Conservation (phyloP, 2,888 invertebrate genomes). For the Germaria angustata region DNA sequence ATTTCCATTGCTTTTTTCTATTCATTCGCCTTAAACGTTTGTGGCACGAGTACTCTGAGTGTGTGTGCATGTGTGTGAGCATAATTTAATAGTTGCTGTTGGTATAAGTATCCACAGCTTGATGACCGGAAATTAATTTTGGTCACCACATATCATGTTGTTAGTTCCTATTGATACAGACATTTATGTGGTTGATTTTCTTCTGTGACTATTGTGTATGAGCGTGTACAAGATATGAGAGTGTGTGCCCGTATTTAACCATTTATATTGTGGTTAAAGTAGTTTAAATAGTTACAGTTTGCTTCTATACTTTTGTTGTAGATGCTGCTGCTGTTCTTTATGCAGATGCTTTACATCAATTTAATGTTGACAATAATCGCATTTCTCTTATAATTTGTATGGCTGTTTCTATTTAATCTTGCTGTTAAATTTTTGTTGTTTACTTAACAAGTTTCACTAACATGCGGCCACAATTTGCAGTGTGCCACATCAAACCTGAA, state of each 20-base stretch:
- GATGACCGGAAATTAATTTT: conserved; percentile 65
- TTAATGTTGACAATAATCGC: background rate
- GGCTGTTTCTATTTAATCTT: too few relatives aligned
- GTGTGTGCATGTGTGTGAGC: background rate
- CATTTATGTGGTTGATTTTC: conserved; percentile 54
- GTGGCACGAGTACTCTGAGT: background rate
- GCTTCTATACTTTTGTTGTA: background rate
- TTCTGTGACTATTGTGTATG: background rate
- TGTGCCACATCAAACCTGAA: too few relatives aligned
- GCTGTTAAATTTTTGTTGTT: too few relatives aligned
- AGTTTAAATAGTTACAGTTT: conserved; percentile 1
- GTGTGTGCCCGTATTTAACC: background rate
- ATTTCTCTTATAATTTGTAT: background rate
- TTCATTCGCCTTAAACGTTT: background rate
- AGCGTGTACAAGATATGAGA: background rate
- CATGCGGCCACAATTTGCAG: too few relatives aligned
- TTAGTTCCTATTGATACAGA: conserved; percentile 44
- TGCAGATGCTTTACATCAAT: background rate
- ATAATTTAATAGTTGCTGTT: conserved; percentile 4
- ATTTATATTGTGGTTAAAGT: conserved; percentile 16
- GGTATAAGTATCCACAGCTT: conserved; percentile 31
- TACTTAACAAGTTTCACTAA: too few relatives aligned
- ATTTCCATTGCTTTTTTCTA: background rate
- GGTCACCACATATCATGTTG: conserved; percentile 60
- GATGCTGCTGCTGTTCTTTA: background rate